Conservation (phyloP, 1,140 invertebrate genomes). For the Lepidurus arcticus region DNA sequence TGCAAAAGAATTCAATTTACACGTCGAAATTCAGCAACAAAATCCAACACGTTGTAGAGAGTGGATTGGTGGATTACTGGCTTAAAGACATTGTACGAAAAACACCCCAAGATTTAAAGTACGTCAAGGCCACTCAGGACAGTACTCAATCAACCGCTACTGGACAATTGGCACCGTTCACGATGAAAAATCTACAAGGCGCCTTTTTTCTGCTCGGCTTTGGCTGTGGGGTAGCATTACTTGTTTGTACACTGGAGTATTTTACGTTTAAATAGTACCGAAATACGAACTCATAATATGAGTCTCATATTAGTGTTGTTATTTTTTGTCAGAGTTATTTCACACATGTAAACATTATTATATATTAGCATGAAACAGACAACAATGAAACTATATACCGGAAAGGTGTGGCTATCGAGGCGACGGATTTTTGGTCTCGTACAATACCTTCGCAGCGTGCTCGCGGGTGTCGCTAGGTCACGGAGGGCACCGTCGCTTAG, state of each 20-base stretch:
- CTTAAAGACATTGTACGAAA: background rate
- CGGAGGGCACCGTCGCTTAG: too few relatives aligned
- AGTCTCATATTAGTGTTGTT: too few relatives aligned
- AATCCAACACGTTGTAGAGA: conserved; percentile 35
- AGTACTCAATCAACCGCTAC: background rate
- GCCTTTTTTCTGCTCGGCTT: background rate
- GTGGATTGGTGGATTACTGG: conserved; percentile 31
- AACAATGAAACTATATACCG: too few relatives aligned
- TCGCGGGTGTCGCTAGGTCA: too few relatives aligned
- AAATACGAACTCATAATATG: background rate
- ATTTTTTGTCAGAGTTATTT: too few relatives aligned
- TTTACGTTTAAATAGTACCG: background rate
- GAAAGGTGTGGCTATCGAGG: too few relatives aligned
- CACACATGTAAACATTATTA: too few relatives aligned
- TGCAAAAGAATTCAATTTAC: conserved; percentile 37
- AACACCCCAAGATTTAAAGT: background rate
- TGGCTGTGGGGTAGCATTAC: background rate
- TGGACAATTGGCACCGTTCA: background rate
- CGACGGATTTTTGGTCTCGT: too few relatives aligned
- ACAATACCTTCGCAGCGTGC: too few relatives aligned
- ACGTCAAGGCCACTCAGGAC: background rate
- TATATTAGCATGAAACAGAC: too few relatives aligned
- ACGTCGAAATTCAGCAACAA: conserved; percentile 31
- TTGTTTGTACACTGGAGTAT: background rate
- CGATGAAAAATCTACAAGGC: background rate